Base-by-base conservation (phyloP, 2,113 vertebrate genomes). In the Leucopsar rothschildi region DNA sequence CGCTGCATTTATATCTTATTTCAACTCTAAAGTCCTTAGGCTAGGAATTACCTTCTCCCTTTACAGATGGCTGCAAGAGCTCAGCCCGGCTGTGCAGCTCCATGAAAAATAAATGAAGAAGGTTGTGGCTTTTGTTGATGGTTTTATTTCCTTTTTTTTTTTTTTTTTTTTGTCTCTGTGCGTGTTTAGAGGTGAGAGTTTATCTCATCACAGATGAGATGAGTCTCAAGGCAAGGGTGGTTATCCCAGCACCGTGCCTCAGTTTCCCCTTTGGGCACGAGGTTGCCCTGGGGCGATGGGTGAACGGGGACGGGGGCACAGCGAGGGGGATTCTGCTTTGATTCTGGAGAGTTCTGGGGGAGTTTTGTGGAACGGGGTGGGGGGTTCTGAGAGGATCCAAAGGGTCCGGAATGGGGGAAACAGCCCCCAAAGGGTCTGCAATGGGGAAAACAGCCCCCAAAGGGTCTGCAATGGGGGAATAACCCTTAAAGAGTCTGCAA, bases 41-140 rank as follows among this genome's bases (percentile, higher is more conserved):
- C 90, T 66, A 92, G 77, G 90, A 90, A 88, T 92, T 94, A 83
- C 86, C 76, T 83, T 49, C 82, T 66, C 80, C 59, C 65, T 88
- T 91, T 93, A 84, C 82, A 88, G 90, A 92, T 57, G 90, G 88
- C 84, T 79, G 84, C 70, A 20, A 68, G 84, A 82, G 90, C 93
- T 75, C 45, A 59, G 92, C 87, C 18, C 11, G 50, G 45, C 95
- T 76, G 63, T 42, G 27, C 88, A 81, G 72, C 86, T 22, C 69
- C 77, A 63, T 90, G 86, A 86, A 92, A 88, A 95, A 88, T 90
- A 83, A 45, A 91, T 57, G 89, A 76, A 65, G 79, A 22, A 40
- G 68, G 40, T 50, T 88, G 72, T 72, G 95, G 71, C 76, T 92
- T 77, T 73, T 57, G 50, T 69, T 79, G n/a, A 68, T 40, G 59